Evolutionary conservation across 2,113 vertebrate species (phyloP).

Genomic region (Pimephales promelas): DNA sequence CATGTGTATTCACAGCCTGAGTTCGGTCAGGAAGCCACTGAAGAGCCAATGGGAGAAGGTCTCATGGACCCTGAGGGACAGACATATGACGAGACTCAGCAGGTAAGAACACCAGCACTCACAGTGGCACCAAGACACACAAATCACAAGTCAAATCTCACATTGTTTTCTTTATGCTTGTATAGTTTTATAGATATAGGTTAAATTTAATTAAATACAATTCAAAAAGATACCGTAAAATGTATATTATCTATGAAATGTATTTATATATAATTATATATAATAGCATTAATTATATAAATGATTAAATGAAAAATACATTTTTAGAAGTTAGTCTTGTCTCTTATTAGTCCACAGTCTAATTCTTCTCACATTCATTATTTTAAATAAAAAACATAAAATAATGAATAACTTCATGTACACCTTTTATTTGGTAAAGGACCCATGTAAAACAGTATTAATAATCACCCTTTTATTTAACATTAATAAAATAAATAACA

Average conservation of each 20-base stretch:
- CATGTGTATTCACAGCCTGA: conserved; percentile 45
- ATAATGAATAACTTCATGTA: no score
- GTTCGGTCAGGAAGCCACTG: conserved; percentile 93
- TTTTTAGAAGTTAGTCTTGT: no score
- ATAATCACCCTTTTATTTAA: no score
- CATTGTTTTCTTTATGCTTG: background rate
- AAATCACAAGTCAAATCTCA: background rate
- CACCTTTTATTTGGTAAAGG: no score
- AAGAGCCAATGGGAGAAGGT: conserved; percentile 88
- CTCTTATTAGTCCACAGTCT: no score
- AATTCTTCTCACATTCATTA: no score
- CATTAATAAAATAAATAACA: no score
- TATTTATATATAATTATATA: no score
- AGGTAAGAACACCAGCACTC: conserved; percentile 78
- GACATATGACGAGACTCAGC: conserved; percentile 88
- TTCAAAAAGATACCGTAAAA: no score
- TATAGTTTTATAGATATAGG: background rate
- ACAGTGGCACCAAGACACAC: conserved; percentile 6
- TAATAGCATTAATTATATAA: background rate
- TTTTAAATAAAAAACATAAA: no score
- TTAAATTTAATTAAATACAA: no score
- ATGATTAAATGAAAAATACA: background rate
- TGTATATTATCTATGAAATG: background rate
- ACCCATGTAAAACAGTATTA: no score
- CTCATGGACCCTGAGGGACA: conserved; percentile 92